Base-by-base conservation (phyloP, 2,888 invertebrate species). In the Gymnoscelis rufifasciata region DNA sequence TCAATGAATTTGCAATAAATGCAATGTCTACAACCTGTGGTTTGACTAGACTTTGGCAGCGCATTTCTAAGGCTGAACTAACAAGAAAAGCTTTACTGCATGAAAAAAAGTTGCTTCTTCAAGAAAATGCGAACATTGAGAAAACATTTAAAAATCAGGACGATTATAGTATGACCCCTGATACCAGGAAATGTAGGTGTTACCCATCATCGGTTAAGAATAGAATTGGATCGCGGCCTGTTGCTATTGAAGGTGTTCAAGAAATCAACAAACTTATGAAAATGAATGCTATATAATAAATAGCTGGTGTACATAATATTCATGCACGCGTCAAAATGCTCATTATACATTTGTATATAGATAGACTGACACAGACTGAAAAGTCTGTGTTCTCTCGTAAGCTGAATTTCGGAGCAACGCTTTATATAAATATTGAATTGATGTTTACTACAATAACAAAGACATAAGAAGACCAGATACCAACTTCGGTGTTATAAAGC, bases 11-110 rank as follows among this genome's bases (percentile, higher is more conserved):
- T 11, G 46, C 62, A 4, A 76, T n/a, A n/a, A n/a, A 76, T 48
- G 80, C 80, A 43, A 67, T 83, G 47, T 56, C 74, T n/a, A 60
- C 76, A 13, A 81, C 81, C 1, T 66, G 69, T 44, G 86, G 86
- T 4, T 59, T 87, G 38, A 75, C 77, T 29, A 74, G 78, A 51
- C 60, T 87, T 11, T 88, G 87, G 87, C 83, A 86, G 46, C 76
- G 77, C 28, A 72, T 86, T 49, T 70, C 86, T 23, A 81, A 74
- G 60, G 87, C 78, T 1, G 84, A 88, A 47, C 59, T 88, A 33
- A 69, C 78, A 1, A 79, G 71, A 55, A 70, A 74, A 58, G 82
- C 87, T 31, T 63, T 88, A 39, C 48, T 64, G 40, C 75, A 74
- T n/a, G 87, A 88, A 64, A 88, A 83, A 64, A 43, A 60, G 38